Evolutionary conservation across 2,113 vertebrate genomes (phyloP), one percentile per base, ranked within the genome.

Genomic region (Cavia porcellus): DNA sequence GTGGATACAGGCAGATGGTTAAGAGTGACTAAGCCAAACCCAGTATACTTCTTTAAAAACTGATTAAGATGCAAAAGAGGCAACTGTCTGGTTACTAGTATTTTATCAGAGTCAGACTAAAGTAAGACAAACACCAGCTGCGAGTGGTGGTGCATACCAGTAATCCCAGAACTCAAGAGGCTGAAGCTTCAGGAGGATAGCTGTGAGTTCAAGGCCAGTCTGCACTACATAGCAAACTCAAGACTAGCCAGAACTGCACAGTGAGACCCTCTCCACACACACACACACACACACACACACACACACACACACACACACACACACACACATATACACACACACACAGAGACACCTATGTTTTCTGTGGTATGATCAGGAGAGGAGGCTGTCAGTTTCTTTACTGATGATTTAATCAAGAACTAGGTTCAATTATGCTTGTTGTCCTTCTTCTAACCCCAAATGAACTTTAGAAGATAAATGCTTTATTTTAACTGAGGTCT

Each of bases 401-500:
- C 0, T 86, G 57, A 24, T 86, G 42, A 86, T 68, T 68, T 59
- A 68, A 52, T 96, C 64, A 95, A 94, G 24, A 93, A 66, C 32
- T 72, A 90, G 35, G 74, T 57, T 80, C 45, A 89, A 25, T 79
- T 88, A 74, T 25, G 70, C 42, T 89, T 61, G 1, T 11, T n/a
- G 32, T 47, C 17, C 9, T 94, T 68, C 66, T 95, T 35, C 82
- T 94, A 70, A 93, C 8, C 20, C 52, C n/a, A 75, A 84, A 88
- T 47, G 86, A 81, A n/a, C 77, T 92, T 89, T 50, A 94, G 42
- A 96, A 96, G 42, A 91, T 19, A 72, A 77, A 45, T 45, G 47
- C 5, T 90, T 95, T 89, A 92, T 89, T 89, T 86, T 89, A 93
- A 96, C 35, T 92, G 90, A 85, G 64, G 86, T 97, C 64, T 85